A percentile compares a stretch with the other conserved stretches of the same genome.
Evolutionary conservation across 2,113 vertebrate genomes (phyloP).

Genomic region (Arvicanthis niloticus): DNA sequence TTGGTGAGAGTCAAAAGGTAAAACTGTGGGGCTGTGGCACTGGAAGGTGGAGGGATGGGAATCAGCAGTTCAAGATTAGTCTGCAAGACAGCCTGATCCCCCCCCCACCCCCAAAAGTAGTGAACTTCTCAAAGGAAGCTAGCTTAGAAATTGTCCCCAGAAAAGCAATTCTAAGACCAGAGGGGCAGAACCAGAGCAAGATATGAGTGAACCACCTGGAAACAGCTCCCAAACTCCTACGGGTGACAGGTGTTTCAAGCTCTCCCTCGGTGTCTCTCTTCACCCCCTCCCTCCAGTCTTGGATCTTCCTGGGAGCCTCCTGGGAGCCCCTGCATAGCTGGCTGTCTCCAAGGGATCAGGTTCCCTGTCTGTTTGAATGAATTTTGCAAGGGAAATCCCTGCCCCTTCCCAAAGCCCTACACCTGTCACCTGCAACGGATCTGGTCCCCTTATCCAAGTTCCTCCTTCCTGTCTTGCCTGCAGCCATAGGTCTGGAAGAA

Average conservation of each 20-base stretch:
- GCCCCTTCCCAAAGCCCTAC: constrained; percentile 58
- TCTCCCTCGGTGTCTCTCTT: neutral
- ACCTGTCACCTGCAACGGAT: constrained; percentile 72
- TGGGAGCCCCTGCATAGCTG: neutral
- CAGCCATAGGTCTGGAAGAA: neutral
- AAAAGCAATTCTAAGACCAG: constrained; percentile 10
- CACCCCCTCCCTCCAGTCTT: neutral
- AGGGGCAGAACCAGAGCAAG: neutral
- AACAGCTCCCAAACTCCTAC: neutral
- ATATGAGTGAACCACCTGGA: neutral
- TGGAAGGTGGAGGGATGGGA: neutral
- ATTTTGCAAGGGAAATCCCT: constrained; percentile 82
- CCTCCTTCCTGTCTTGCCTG: neutral
- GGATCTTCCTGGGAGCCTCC: neutral
- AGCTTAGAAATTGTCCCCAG: neutral
- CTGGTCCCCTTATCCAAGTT: neutral
- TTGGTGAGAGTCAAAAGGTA: neutral
- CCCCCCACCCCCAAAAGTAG: neutral
- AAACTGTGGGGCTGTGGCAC: neutral
- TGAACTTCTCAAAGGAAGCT: neutral
- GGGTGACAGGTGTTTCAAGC: neutral
- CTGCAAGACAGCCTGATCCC: neutral
- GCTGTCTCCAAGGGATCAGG: constrained; percentile 35
- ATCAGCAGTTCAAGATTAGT: neutral
- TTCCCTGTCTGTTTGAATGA: constrained; percentile 74